Conservation (phyloP, 2,113 vertebrate genomes). For the Carollia perspicillata region DNA sequence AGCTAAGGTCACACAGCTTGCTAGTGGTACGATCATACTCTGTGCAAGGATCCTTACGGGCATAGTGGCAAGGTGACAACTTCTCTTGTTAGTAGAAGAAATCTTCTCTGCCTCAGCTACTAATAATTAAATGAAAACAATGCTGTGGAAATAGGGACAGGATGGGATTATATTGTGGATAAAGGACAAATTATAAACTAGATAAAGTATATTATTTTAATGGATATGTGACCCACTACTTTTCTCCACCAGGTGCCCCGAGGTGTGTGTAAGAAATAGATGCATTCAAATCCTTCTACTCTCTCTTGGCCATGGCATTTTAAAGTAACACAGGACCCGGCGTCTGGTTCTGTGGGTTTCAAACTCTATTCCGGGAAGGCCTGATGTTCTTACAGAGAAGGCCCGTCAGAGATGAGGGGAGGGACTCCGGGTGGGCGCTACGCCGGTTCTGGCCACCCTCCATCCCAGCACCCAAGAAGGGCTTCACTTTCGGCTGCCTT, state of each 20-base stretch:
- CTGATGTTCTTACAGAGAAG: not conserved
- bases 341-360: not conserved
- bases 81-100: not conserved
- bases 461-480: not conserved
- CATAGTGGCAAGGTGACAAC: not conserved
- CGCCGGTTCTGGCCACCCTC: not conserved
- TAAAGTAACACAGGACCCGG: not conserved
- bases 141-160: not conserved
- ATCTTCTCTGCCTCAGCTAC: not conserved
- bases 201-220: not conserved
- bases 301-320: not conserved
- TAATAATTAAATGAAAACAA: conserved; percentile 4
- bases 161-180: not conserved
- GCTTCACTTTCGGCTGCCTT: not conserved
- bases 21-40: not conserved
- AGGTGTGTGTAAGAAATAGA: not conserved
- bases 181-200: conserved; percentile 27
- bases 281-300: not conserved
- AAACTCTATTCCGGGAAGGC: not conserved
- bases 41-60: not conserved
- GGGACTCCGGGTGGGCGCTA: not conserved
- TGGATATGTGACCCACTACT: not conserved
- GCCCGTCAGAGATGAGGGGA: not conserved
- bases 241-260: not conserved
- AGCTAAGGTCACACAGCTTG: not conserved